Evolutionary conservation across 2,888 invertebrate species (phyloP).

Genomic region (Trilocha varians): DNA sequence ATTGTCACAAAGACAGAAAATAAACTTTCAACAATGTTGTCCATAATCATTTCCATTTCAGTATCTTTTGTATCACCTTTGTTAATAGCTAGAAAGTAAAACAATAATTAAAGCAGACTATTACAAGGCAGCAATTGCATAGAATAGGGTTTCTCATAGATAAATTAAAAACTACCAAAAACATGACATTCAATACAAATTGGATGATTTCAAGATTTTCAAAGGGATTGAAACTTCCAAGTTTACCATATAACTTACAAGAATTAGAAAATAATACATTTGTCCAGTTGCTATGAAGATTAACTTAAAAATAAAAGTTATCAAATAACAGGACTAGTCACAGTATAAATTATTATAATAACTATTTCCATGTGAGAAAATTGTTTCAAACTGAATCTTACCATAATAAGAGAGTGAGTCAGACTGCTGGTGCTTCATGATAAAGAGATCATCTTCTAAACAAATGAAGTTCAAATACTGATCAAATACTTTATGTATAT

Average conservation of each 20-base stretch:
- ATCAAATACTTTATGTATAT: conserved; percentile 96
- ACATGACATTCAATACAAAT: too few relatives aligned
- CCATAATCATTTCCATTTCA: conserved; percentile 96
- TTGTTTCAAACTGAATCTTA: conserved; percentile 40
- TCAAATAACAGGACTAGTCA: conserved; percentile 3
- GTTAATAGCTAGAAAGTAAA: conserved; percentile 83
- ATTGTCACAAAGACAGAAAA: conserved; percentile 98
- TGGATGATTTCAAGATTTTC: too few relatives aligned
- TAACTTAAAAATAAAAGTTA: conserved; percentile 5
- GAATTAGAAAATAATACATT: too few relatives aligned
- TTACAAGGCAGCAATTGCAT: not conserved
- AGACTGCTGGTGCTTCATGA: conserved; percentile 92
- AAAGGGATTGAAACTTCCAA: too few relatives aligned
- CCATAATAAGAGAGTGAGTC: conserved; percentile 94
- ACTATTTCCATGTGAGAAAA: not conserved
- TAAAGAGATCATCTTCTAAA: conserved; percentile 97
- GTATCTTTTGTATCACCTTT: conserved; percentile 94
- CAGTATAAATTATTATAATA: not conserved
- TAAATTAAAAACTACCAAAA: too few relatives aligned
- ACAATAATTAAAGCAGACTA: not conserved
- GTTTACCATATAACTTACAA: too few relatives aligned
- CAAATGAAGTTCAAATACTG: conserved; percentile 99
- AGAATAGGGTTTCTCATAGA: too few relatives aligned
- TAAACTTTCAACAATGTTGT: conserved; percentile 94
- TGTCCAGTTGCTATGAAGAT: too few relatives aligned